Conservation (phyloP, 1,140 invertebrate species). For the Elysia chlorotica region DNA sequence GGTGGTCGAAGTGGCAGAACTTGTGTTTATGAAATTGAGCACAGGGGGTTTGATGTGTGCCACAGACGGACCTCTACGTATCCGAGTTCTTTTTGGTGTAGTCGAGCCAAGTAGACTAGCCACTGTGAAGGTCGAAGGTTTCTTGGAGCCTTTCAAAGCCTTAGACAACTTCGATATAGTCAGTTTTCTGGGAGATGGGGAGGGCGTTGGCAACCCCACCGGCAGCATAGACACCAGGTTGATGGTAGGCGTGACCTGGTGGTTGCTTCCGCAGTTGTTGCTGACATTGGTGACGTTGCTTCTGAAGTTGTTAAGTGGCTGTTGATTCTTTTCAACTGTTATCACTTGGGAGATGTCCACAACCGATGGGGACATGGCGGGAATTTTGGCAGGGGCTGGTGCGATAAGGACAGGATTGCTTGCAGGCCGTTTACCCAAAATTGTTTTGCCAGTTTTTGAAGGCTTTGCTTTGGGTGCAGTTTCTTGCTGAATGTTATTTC, state of each 20-base stretch:
- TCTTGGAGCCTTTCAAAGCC: too few relatives aligned
- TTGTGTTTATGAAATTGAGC: too few relatives aligned
- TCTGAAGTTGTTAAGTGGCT: not conserved
- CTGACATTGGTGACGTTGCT: not conserved
- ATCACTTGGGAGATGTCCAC: not conserved
- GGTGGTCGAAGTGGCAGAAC: too few relatives aligned
- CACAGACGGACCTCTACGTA: too few relatives aligned
- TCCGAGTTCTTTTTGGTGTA: too few relatives aligned
- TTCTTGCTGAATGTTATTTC: too few relatives aligned
- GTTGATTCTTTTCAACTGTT: not conserved
- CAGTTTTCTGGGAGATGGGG: not conserved
- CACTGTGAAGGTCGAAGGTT: too few relatives aligned
- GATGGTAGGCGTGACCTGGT: not conserved
- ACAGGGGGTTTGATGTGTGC: too few relatives aligned
- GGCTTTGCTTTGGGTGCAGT: too few relatives aligned
- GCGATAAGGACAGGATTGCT: conserved; percentile 4
- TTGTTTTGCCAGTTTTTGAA: too few relatives aligned
- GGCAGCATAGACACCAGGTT: not conserved
- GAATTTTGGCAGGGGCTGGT: conserved; percentile 13
- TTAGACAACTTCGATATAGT: too few relatives aligned
- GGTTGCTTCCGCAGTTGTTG: not conserved
- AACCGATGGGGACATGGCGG: not conserved
- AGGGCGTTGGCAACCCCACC: not conserved
- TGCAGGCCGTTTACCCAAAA: conserved; percentile 13
- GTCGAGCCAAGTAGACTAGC: too few relatives aligned